These are phyloP conservation scores for Oncorhynchus mykiss DNA, from an alignment of 2,113 vertebrate genomes.

Conservation along the genomic window DNA sequence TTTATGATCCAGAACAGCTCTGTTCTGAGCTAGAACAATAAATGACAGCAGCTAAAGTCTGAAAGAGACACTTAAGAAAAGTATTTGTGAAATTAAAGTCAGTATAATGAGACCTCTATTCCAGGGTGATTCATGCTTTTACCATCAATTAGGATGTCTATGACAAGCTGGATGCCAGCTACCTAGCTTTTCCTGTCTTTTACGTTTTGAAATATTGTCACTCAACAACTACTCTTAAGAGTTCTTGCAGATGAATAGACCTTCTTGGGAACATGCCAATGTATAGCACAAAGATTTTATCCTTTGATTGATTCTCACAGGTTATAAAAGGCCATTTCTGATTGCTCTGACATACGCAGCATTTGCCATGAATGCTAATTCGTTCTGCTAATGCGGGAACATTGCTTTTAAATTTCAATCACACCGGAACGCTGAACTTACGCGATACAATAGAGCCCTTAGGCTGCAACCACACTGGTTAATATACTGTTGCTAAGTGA, in stretches of 20 bases:
- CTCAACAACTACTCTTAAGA: background rate
- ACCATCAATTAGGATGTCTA: conserved; percentile 54
- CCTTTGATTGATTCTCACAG: no score
- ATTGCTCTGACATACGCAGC: no score
- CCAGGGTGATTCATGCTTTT: conserved; percentile 31
- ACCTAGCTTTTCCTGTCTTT: background rate
- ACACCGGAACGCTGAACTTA: no score
- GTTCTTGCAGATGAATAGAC: background rate
- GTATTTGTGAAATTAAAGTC: conserved; percentile 58
- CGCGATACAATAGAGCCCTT: no score
- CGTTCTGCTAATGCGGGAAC: no score
- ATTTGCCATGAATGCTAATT: no score
- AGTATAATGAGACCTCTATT: conserved; percentile 61
- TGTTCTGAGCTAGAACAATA: conserved; percentile 52
- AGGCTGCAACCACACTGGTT: no score
- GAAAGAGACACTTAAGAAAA: conserved; percentile 37
- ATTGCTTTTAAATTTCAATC: no score
- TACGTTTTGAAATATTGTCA: background rate
- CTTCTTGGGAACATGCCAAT: background rate
- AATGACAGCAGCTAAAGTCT: conserved; percentile 51
- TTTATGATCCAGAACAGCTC: conserved; percentile 70
- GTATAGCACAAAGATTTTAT: no score
- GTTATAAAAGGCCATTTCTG: no score
- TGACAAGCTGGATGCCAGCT: conserved; percentile 30
- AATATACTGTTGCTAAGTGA: no score